These are phyloP conservation scores for Neogobius melanostomus DNA, from an alignment of 2,113 vertebrate genomes.

Conservation along the genomic window DNA sequence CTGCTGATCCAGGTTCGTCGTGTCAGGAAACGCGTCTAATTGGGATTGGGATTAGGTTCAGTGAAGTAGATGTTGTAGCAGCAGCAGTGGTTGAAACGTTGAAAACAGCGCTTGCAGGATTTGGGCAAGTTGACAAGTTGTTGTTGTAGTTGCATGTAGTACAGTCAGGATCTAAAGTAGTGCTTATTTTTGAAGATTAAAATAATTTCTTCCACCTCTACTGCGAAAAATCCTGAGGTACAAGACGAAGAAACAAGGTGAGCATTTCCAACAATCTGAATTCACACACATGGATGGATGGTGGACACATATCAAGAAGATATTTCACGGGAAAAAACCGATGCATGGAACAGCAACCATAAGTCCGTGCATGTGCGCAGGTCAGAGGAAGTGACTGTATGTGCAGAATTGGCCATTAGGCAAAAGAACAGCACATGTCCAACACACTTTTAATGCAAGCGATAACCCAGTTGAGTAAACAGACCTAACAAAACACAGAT, in stretches of 20 bases:
- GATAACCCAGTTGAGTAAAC: background rate
- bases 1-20: too few species aligned
- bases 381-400: constrained; percentile 24
- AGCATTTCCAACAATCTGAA: constrained; percentile 18
- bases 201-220: too few species aligned
- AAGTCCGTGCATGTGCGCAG: constrained; percentile 18
- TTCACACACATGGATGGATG: constrained; percentile 34
- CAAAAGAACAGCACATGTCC: background rate
- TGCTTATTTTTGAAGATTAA: too few species aligned
- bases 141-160: background rate
- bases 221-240: too few species aligned
- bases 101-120: too few species aligned
- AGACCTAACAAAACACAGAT: background rate
- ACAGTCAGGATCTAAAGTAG: too few species aligned
- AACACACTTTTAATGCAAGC: background rate
- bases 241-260: constrained; percentile 5
- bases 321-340: constrained; percentile 3
- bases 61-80: too few species aligned
- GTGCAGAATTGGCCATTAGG: background rate
- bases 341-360: constrained; percentile 25
- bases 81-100: too few species aligned
- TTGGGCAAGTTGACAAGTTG: too few species aligned
- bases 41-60: too few species aligned
- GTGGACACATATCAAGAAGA: constrained; percentile 18
- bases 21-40: too few species aligned